A percentile compares a stretch with the other conserved stretches of the same genome.
Conservation (phyloP, 2,888 invertebrate species). For the Apodemia duryi region DNA sequence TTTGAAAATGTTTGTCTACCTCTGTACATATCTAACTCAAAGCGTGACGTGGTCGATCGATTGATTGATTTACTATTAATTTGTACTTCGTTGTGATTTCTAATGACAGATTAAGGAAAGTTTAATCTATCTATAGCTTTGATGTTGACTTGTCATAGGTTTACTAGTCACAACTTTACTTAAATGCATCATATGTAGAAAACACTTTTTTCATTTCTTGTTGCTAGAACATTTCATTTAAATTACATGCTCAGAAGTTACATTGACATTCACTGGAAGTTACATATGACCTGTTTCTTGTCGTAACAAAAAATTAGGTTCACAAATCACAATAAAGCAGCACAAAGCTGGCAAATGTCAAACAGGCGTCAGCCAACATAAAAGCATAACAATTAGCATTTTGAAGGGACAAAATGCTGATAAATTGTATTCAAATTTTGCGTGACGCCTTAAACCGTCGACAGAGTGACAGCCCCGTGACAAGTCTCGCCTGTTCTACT, state of each 20-base stretch:
- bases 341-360: constrained; percentile 22
- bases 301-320: background rate
- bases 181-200: too few relatives aligned
- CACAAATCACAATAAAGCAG: constrained; percentile 10
- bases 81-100: too few relatives aligned
- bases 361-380: constrained; percentile 24
- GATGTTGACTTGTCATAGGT: too few relatives aligned
- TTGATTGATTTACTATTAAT: too few relatives aligned
- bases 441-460: constrained; percentile 53
- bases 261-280: background rate
- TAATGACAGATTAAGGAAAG: too few relatives aligned
- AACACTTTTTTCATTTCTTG: too few relatives aligned
- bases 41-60: too few relatives aligned
- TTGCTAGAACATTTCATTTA: too few relatives aligned
- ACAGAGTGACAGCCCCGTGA: constrained; percentile 53
- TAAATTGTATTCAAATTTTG: constrained; percentile 63
- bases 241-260: background rate
- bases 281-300: background rate
- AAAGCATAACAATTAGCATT: constrained; percentile 38
- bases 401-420: constrained; percentile 40
- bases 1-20: too few relatives aligned
- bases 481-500: constrained; percentile 45
- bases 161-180: too few relatives aligned
- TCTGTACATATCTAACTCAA: too few relatives aligned
- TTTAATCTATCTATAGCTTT: too few relatives aligned